A percentile compares a stretch with the other conserved stretches of the same genome.
phyloP scores from a whole-genome alignment of 2,113 vertebrate species.

The Melanostigma gelatinosum region DNA sequence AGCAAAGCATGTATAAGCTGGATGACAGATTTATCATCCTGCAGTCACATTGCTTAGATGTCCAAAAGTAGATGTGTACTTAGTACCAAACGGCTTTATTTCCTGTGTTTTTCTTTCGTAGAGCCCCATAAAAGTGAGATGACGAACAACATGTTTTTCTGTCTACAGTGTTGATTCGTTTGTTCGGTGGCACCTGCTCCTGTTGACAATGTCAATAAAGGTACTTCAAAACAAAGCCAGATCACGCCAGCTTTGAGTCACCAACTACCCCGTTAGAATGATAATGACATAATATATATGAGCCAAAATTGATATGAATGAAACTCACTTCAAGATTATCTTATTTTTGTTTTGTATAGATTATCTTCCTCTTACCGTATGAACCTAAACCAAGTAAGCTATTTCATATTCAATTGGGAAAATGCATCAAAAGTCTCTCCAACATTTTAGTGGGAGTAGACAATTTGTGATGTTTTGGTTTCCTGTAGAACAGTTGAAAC shows the following conservation, averaged over 20 bases:
- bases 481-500: background rate
- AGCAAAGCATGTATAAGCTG: background rate
- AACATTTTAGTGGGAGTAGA: background rate
- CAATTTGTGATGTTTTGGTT: background rate
- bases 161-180: conserved; percentile 2
- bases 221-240: background rate
- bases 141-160: background rate
- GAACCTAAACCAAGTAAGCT: background rate
- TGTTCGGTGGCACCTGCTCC: background rate
- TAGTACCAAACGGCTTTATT: background rate
- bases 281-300: no score
- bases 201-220: background rate
- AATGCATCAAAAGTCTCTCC: background rate
- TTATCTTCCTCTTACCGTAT: no score
- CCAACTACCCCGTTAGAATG: background rate
- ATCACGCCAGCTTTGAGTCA: background rate
- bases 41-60: background rate
- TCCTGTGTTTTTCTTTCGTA: background rate
- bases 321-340: background rate
- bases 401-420: background rate
- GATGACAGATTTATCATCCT: background rate
- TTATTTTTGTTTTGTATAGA: background rate
- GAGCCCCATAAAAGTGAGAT: background rate
- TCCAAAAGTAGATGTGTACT: background rate
- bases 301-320: background rate